Evolutionary conservation across 2,888 invertebrate species (phyloP).

Genomic region (Notodromas monacha): DNA sequence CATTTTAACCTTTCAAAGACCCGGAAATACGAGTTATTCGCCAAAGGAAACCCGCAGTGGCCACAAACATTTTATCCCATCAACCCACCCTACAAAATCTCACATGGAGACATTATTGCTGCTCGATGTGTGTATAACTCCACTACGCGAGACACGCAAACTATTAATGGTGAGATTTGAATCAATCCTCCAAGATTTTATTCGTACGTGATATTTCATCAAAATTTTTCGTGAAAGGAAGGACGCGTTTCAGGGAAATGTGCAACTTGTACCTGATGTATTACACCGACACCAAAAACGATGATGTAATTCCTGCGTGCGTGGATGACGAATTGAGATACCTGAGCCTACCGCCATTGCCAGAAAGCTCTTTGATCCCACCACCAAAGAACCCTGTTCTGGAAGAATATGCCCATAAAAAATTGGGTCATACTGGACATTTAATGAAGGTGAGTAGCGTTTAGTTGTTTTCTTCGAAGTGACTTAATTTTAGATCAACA

Average conservation of each 20-base stretch:
- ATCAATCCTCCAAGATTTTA: too few species aligned
- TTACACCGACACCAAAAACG: constrained; percentile 14
- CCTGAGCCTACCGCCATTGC: neutral
- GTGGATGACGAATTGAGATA: neutral
- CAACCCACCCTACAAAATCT: constrained; percentile 15
- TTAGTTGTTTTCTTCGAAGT: too few species aligned
- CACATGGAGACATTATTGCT: constrained; percentile 18
- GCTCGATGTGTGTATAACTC: constrained; percentile 24
- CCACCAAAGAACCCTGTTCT: neutral
- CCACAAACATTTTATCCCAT: constrained; percentile 26
- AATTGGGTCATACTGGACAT: too few species aligned
- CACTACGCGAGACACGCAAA: constrained; percentile 14
- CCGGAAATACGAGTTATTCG: constrained; percentile 10
- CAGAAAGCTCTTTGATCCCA: neutral
- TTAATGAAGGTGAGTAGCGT: too few species aligned
- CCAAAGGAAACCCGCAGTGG: constrained; percentile 25
- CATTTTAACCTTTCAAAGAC: constrained; percentile 8
- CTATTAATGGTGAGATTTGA: constrained; percentile 21
- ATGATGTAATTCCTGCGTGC: neutral
- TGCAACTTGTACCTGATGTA: constrained; percentile 22
- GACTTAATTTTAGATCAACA: too few species aligned
- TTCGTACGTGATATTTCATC: constrained; percentile 10
- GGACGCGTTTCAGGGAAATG: constrained; percentile 20
- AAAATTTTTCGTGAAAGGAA: constrained; percentile 12
- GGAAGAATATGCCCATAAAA: neutral